Conservation (phyloP, 2,797 vertebrate genomes). For the Ataeniobius toweri region DNA sequence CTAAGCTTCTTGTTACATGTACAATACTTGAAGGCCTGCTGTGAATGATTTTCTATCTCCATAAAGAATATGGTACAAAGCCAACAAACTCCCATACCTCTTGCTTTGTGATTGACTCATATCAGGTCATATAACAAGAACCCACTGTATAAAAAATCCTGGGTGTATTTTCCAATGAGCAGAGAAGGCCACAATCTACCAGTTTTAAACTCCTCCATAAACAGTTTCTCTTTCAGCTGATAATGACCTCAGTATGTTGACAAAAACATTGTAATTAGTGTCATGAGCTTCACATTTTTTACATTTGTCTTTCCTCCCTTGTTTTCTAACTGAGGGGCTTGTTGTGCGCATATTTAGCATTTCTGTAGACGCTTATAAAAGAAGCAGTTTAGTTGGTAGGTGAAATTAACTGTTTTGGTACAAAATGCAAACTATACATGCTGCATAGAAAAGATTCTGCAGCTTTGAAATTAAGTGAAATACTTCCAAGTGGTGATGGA, state of each 20-base stretch:
- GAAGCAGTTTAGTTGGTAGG: not conserved
- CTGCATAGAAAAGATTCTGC: not conserved
- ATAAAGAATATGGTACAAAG: too few species aligned
- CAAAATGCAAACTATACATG: not conserved
- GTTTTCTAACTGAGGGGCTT: not conserved
- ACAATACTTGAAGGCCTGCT: not conserved
- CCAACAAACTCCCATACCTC: too few species aligned
- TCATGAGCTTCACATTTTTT: not conserved
- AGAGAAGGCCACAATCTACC: not conserved
- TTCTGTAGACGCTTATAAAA: not conserved
- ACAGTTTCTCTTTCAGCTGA: too few species aligned
- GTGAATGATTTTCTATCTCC: not conserved
- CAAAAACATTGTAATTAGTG: not conserved
- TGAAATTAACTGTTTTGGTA: not conserved
- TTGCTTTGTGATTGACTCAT: too few species aligned
- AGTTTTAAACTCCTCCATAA: not conserved
- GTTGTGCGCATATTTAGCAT: not conserved
- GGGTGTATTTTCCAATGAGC: not conserved
- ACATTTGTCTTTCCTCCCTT: not conserved
- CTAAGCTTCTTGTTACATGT: not conserved
- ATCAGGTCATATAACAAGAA: too few species aligned
- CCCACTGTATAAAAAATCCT: too few species aligned
- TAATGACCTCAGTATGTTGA: not conserved
- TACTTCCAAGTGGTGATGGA: not conserved
- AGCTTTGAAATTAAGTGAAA: not conserved